Percentiles rank a stretch among this genome's conserved stretches.
Conservation (phyloP, 2,888 invertebrate species). For the Labia minor region DNA sequence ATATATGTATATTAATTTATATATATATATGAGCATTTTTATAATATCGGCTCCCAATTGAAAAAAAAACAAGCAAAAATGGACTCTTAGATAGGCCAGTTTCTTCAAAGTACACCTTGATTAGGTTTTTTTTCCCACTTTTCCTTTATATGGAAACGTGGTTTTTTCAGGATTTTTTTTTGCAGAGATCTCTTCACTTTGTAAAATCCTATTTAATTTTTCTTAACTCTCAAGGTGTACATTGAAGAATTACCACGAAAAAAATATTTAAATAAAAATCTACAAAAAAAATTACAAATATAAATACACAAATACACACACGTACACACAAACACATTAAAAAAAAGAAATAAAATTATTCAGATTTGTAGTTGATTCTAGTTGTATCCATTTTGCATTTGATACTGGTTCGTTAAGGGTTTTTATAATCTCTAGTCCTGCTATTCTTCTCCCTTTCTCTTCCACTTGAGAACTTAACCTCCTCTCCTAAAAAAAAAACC, state of each 20-base stretch:
- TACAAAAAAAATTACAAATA: background rate
- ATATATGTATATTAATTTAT: background rate
- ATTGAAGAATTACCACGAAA: slow-evolving; percentile 23
- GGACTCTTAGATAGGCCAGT: slow-evolving; percentile 22
- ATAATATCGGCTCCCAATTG: slow-evolving; percentile 1
- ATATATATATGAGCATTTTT: slow-evolving; percentile 1
- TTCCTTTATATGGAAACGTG: background rate
- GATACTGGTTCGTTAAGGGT: slow-evolving; percentile 27
- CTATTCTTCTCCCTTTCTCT: slow-evolving; percentile 25
- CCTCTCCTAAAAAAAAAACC: slow-evolving; percentile 20
- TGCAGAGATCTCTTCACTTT: slow-evolving; percentile 5
- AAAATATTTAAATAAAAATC: background rate
- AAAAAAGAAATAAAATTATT: slow-evolving; percentile 21
- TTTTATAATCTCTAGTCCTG: slow-evolving; percentile 29
- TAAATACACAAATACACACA: background rate
- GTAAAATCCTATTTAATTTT: background rate
- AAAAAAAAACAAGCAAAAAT: background rate
- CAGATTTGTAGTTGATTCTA: slow-evolving; percentile 26
- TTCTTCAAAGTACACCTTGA: slow-evolving; percentile 25
- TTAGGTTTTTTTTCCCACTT: background rate
- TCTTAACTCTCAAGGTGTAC: slow-evolving; percentile 22
- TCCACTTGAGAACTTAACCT: slow-evolving; percentile 1
- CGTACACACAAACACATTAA: background rate
- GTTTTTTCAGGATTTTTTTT: background rate
- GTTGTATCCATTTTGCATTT: slow-evolving; percentile 26